phyloP scores from a whole-genome alignment of 2,113 vertebrate species.

The Enhydra lutris region DNA sequence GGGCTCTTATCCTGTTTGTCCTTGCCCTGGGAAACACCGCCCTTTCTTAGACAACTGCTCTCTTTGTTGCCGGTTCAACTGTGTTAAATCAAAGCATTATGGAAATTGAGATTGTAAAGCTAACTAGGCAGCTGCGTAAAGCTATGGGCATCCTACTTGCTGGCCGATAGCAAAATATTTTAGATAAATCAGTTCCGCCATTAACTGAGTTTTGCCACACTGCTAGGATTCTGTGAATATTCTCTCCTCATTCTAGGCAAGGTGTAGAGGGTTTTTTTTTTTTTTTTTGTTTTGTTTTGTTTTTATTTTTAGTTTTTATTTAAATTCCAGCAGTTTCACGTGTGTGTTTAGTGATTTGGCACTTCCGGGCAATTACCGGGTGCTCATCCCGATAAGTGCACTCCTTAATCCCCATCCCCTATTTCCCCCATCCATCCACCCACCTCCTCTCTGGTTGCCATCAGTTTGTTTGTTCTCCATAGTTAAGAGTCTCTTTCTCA shows the following conservation, averaged over 20 bases:
- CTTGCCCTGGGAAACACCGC: neutral
- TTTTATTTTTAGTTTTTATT: neutral
- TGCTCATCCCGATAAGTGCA: neutral
- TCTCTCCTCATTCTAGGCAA: neutral
- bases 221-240: neutral
- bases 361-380: neutral
- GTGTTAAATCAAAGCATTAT: slow-evolving; percentile 21
- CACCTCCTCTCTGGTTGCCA: neutral
- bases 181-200: neutral
- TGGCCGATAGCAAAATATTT: neutral
- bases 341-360: neutral
- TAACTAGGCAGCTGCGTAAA: neutral
- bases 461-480: neutral
- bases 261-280: neutral
- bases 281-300: neutral
- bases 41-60: neutral
- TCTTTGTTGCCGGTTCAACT: slow-evolving; percentile 30
- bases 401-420: neutral
- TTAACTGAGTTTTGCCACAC: neutral
- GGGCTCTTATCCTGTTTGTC: neutral
- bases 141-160: neutral
- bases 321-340: neutral
- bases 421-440: neutral
- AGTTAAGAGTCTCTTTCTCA: neutral
- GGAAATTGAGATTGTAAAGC: neutral